Conservation (phyloP, 2,797 vertebrate species). For the Podargus strigoides region DNA sequence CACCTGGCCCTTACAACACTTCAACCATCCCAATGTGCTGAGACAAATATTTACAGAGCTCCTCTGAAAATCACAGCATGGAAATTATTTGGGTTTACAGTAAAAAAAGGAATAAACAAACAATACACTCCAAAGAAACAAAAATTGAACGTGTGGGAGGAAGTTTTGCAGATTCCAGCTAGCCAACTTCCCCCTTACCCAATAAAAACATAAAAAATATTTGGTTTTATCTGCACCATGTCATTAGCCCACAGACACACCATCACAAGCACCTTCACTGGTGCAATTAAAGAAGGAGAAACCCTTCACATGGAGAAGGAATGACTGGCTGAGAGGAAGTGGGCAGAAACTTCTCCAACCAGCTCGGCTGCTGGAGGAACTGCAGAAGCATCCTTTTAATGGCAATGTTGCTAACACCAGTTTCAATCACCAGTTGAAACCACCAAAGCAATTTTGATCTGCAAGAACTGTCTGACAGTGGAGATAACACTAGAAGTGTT, state of each 20-base stretch:
- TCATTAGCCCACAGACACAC: neutral
- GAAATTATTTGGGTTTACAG: neutral
- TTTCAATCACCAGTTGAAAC: neutral
- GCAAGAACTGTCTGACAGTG: neutral
- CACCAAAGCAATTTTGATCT: neutral
- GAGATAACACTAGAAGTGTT: neutral
- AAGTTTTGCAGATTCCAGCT: neutral
- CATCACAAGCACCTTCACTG: neutral
- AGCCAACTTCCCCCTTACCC: too few relatives aligned
- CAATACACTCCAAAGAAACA: neutral
- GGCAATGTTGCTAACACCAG: neutral
- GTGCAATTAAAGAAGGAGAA: neutral
- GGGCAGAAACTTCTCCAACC: neutral
- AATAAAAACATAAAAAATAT: neutral
- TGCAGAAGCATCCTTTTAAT: neutral
- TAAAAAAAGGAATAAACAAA: neutral
- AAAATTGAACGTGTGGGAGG: fast-evolving
- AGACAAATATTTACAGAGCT: neutral
- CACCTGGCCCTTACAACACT: neutral
- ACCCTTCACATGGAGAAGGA: neutral
- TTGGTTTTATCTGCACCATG: neutral
- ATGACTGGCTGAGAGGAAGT: neutral
- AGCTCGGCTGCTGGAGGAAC: neutral
- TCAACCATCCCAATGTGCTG: neutral
- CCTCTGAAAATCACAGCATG: neutral